Base-by-base conservation (phyloP, 2,797 vertebrate species). In the Manis javanica region DNA sequence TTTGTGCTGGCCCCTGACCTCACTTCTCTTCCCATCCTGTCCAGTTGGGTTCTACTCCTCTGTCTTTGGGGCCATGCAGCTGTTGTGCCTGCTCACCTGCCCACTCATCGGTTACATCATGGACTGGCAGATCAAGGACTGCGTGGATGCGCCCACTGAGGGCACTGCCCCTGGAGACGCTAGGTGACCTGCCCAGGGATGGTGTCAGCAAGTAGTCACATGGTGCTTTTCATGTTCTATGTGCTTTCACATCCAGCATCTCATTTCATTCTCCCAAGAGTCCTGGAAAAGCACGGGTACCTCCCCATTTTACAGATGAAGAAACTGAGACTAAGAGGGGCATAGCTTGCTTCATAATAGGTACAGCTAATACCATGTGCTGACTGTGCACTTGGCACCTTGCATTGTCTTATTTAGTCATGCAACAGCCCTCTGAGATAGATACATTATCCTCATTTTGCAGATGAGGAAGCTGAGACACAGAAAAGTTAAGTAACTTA, bases 81-180 rank as follows among this genome's bases (percentile, higher is more conserved):
- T 99, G 89, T 97, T 99, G 12, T 99, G 99, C 97, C 98, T 99
- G 2, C 77, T 99, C 79, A 99, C 99, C 34, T 99, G 99, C 74
- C 99, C 99, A n/a, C 82, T 99, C 92, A 99, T 99, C 51, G 99
- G 99, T 87, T 99, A 99, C 96, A 98, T 99, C 98, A 99, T 99
- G 99, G 99, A 99, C 98, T 99, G 99, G 99, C 98, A 84, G 97
- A 98, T 99, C 98, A 99, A 99, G 96, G 99, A 99, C 93, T 98
- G 98, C 0, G 96, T 98, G 95, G 98, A 98, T 0, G 5, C 16
- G 15, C 97, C 95, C 0, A 46, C 51, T 0, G 63, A 97, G 29
- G n/a, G 49, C 14, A 1, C 19, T 24, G 26, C 66, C 77, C 37
- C 14, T 0, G 16, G 75, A 49, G 86, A 86, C 0, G 4, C 86